These are phyloP conservation scores for Clunio marinus DNA, from an alignment of 2,888 invertebrate genomes.

Conservation along the genomic window DNA sequence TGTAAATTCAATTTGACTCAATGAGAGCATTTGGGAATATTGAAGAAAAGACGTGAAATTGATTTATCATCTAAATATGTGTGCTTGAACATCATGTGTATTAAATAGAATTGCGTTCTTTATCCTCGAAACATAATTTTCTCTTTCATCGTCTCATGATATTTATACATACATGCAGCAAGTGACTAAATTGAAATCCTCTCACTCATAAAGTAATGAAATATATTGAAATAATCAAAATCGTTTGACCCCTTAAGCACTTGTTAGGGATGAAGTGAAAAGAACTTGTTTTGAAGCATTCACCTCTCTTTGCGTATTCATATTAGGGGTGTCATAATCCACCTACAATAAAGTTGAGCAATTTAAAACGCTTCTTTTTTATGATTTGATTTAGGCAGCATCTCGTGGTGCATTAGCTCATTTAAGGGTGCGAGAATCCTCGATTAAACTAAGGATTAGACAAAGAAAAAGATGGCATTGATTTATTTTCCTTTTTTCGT, in stretches of 20 bases:
- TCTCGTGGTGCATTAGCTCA: too few species aligned
- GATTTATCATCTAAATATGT: too few species aligned
- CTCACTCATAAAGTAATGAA: slow-evolving; percentile 38
- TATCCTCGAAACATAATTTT: neutral
- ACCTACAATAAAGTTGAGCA: slow-evolving; percentile 22
- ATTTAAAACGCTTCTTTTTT: too few species aligned
- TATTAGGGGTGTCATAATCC: slow-evolving; percentile 38
- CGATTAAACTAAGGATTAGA: neutral
- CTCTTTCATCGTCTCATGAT: neutral
- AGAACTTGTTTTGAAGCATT: neutral
- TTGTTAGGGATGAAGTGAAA: neutral
- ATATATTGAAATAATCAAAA: slow-evolving; percentile 39
- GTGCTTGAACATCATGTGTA: too few species aligned
- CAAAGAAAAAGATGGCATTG: neutral
- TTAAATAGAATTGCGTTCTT: too few species aligned
- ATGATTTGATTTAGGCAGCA: neutral
- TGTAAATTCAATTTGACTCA: slow-evolving; percentile 23
- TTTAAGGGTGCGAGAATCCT: neutral
- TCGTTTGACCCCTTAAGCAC: slow-evolving; percentile 38
- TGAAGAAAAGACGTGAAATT: too few species aligned
- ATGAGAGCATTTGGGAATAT: too few species aligned
- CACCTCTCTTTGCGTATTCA: neutral
- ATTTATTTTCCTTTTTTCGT: neutral
- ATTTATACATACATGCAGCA: neutral
- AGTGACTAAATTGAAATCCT: slow-evolving; percentile 24